These are phyloP conservation scores for Dipodomys spectabilis DNA, from an alignment of 2,113 vertebrate genomes.

Conservation along the genomic window DNA sequence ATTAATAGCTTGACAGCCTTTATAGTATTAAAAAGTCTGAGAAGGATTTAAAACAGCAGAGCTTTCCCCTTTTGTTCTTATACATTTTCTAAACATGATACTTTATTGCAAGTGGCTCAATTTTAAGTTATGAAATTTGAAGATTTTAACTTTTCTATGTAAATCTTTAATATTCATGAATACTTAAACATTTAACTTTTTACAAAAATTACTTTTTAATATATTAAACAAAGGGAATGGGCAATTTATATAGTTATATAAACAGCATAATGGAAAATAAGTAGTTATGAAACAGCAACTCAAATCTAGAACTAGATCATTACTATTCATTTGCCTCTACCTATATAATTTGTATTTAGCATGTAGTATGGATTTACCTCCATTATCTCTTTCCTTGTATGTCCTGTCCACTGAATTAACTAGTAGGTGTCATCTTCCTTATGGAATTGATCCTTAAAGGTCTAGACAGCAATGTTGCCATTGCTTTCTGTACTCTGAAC, in stretches of 20 bases:
- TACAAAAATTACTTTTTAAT: not conserved
- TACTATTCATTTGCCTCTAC: not conserved
- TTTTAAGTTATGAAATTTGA: constrained; percentile 64
- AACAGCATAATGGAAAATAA: not conserved
- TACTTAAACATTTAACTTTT: not conserved
- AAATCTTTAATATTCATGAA: not conserved
- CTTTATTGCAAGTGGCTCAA: constrained; percentile 65
- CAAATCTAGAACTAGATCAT: not conserved
- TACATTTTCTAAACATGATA: constrained; percentile 64
- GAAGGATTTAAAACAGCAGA: constrained; percentile 63
- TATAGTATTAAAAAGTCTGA: constrained; percentile 59
- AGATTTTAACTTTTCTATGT: constrained; percentile 49
- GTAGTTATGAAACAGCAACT: not conserved
- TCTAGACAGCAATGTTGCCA: too few species aligned
- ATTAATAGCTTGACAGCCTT: constrained; percentile 9
- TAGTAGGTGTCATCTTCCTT: not conserved
- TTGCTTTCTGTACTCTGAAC: too few species aligned
- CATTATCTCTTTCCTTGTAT: not conserved
- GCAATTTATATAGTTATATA: not conserved
- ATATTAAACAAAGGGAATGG: not conserved
- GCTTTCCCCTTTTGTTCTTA: constrained; percentile 65
- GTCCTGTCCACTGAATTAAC: not conserved
- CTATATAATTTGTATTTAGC: not conserved
- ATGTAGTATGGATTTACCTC: too few species aligned
- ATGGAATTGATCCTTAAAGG: too few species aligned